Evolutionary conservation across 2,888 invertebrate species (phyloP).

Genomic region (Saturnia pavonia): DNA sequence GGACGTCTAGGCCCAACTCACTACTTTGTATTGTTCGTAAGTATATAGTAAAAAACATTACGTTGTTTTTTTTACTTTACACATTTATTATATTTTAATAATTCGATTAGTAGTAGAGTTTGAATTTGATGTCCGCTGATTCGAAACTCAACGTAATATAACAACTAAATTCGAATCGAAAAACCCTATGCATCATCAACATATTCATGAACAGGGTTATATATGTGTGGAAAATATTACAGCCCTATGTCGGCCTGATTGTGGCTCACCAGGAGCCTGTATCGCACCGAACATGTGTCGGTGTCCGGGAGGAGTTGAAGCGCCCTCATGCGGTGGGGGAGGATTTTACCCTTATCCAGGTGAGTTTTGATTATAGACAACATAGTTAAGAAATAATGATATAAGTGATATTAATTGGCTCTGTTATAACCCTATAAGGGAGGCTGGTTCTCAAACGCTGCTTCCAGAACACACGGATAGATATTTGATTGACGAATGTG

Average conservation of each 20-base stretch:
- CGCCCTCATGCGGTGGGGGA: constrained; percentile 79
- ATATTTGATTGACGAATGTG: neutral
- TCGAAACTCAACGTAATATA: too few relatives aligned
- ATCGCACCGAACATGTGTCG: constrained; percentile 91
- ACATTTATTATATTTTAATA: too few relatives aligned
- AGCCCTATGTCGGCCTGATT: constrained; percentile 88
- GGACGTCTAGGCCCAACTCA: constrained; percentile 87
- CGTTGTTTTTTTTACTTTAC: neutral
- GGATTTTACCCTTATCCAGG: constrained; percentile 64
- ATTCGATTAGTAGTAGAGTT: too few relatives aligned
- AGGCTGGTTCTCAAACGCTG: neutral
- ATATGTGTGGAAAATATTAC: constrained; percentile 34
- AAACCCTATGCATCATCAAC: too few relatives aligned
- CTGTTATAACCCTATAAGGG: neutral
- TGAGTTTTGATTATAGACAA: constrained; percentile 27
- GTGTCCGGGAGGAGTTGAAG: constrained; percentile 87
- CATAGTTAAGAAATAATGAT: neutral
- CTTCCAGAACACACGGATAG: neutral
- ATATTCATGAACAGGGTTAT: neutral
- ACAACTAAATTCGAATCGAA: too few relatives aligned
- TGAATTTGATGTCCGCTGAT: too few relatives aligned
- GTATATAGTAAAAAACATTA: constrained; percentile 61
- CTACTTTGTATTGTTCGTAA: constrained; percentile 92
- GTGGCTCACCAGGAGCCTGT: constrained; percentile 87
- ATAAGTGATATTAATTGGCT: neutral